phyloP scores from a whole-genome alignment of 2,797 vertebrate genomes.

The Manis crassicaudata region DNA sequence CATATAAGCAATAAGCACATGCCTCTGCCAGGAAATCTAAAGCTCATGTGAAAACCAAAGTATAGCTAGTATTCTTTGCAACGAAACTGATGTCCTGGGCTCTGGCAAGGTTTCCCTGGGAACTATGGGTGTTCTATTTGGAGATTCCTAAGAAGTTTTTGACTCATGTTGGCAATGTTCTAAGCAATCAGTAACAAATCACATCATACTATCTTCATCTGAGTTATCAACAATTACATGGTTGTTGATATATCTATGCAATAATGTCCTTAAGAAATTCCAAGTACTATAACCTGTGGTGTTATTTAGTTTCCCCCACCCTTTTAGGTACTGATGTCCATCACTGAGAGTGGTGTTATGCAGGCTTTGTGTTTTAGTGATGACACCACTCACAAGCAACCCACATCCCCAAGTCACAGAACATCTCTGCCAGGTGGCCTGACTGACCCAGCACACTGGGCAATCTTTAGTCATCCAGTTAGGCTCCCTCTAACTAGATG shows the following conservation, averaged over 20 bases:
- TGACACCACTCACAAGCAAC: background rate
- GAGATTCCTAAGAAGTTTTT: background rate
- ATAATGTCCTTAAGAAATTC: conserved; percentile 30
- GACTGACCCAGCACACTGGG: background rate
- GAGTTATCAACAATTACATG: background rate
- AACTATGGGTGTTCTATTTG: background rate
- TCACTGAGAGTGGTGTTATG: background rate
- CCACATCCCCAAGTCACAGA: background rate
- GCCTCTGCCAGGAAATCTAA: background rate
- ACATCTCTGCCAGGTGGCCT: background rate
- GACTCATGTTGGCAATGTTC: background rate
- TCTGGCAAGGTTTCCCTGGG: background rate
- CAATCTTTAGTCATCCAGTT: background rate
- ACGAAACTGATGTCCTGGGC: background rate
- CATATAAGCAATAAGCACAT: background rate
- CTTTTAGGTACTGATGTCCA: background rate
- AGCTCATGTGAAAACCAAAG: conserved; percentile 7
- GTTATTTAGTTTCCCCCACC: background rate
- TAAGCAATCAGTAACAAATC: background rate
- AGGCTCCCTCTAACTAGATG: background rate
- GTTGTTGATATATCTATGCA: background rate
- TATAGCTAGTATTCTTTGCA: background rate
- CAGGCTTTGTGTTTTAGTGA: background rate
- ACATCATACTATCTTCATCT: background rate
- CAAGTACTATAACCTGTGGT: background rate